phyloP scores from a whole-genome alignment of 2,797 vertebrate genomes.

The Chloroceryle amazona region DNA sequence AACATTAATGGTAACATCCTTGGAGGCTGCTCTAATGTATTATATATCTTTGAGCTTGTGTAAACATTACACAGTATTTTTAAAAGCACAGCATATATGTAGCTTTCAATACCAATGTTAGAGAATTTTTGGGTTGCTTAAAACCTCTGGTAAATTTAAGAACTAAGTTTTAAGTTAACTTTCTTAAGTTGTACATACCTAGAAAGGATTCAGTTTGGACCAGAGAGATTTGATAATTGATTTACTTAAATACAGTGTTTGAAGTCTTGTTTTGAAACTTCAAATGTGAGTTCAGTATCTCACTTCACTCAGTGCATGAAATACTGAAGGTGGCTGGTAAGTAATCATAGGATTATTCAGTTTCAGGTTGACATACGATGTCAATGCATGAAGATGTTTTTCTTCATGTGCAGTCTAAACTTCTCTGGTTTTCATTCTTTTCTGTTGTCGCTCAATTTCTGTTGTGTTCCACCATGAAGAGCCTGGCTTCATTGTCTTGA shows the following conservation, averaged over 20 bases:
- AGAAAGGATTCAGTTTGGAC: background rate
- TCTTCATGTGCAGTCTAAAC: background rate
- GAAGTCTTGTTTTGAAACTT: background rate
- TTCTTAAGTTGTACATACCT: background rate
- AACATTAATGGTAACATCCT: background rate
- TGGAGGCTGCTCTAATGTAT: background rate
- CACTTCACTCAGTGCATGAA: background rate
- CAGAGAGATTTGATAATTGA: background rate
- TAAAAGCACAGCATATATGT: background rate
- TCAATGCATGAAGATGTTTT: background rate
- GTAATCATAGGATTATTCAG: background rate
- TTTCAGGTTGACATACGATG: background rate
- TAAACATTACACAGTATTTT: background rate
- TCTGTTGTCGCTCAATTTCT: background rate
- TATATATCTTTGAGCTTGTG: background rate
- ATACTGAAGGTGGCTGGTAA: background rate
- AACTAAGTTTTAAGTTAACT: background rate
- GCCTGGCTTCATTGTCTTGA: too few species aligned
- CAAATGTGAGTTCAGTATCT: background rate
- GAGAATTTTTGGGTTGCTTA: too few species aligned
- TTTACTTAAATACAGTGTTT: background rate
- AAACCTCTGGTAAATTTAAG: background rate
- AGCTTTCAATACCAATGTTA: accelerated
- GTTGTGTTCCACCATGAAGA: too few species aligned
- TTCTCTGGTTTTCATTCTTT: background rate